Evolutionary conservation across 2,113 vertebrate species (phyloP), one percentile per base, ranked within the genome.

Genomic region (Upupa epops): DNA sequence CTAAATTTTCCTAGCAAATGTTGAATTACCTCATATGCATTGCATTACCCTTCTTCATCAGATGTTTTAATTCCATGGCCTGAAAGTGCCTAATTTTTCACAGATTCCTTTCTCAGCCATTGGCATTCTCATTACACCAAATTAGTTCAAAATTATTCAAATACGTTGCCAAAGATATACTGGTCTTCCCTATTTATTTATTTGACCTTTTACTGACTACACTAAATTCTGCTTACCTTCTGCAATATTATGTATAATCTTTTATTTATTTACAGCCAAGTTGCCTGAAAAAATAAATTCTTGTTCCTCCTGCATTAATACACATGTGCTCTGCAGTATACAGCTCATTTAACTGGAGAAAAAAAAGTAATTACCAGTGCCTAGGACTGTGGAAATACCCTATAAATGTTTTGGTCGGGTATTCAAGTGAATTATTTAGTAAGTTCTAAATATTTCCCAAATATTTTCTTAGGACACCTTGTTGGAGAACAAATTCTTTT

Each of bases 1-100:
- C 94, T 88, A 60, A 90, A 94, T 95, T 91, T 95, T 86, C n/a
- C 68, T 70, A 51, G 36, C 79, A 92, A 93, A 55, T 63, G 36
- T 76, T 92, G 77, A 74, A 95, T 91, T 92, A 95, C 20, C 21
- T 95, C 40, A 72, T 68, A 85, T 89, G 75, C 54, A 93, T 90
- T 84, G 54, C 68, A 66, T 75, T 94, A 94, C 91, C 89, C 81
- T 93, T 95, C 81, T 92, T 55, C 66, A 91, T 54, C 71, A 79
- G 81, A 59, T 12, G 54, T 91, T 93, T 82, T 66, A 72, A 88
- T 91, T 88, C 36, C 77, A 26, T 55, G 17, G 37, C 45, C 70
- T 68, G 17, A 76, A 83, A 64, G 64, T 51, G 49, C 58, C 64
- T 75, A 21, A 19, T 36, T 94, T 93, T 86, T 6, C 55, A 34